Evolutionary conservation across 2,888 invertebrate genomes (phyloP).

Genomic region (Thera obeliscata): DNA sequence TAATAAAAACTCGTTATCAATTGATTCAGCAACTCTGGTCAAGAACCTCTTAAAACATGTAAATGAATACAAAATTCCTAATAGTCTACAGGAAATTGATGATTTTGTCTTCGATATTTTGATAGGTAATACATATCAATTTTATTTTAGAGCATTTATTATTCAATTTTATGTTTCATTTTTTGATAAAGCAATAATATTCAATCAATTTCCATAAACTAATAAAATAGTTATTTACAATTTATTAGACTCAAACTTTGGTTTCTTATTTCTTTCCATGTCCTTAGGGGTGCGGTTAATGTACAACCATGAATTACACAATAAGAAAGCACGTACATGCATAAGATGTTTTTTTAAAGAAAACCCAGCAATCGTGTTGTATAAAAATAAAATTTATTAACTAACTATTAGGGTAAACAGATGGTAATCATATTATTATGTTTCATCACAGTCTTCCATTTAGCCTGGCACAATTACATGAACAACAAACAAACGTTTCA

Average conservation of each 20-base stretch:
- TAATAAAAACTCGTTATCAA: background rate
- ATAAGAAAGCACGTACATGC: background rate
- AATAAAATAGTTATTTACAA: too few species aligned
- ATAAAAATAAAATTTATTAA: background rate
- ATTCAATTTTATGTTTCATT: constrained; percentile 14
- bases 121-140: background rate
- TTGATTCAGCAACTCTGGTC: constrained; percentile 24
- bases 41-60: constrained; percentile 28
- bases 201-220: background rate
- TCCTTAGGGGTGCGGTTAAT: too few species aligned
- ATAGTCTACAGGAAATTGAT: constrained; percentile 51
- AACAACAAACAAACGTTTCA: background rate
- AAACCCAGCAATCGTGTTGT: background rate
- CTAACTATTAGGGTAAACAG: background rate
- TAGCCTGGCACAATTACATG: background rate
- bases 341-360: background rate
- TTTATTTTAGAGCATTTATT: constrained; percentile 12
- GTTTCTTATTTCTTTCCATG: too few species aligned
- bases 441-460: constrained; percentile 3
- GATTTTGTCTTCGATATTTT: constrained; percentile 31
- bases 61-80: constrained; percentile 37
- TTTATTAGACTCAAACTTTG: too few species aligned
- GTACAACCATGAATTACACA: too few species aligned
- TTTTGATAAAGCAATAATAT: background rate
- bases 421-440: background rate